Conservation (phyloP, 2,113 vertebrate species). For the Ibidorhyncha struthersii region DNA sequence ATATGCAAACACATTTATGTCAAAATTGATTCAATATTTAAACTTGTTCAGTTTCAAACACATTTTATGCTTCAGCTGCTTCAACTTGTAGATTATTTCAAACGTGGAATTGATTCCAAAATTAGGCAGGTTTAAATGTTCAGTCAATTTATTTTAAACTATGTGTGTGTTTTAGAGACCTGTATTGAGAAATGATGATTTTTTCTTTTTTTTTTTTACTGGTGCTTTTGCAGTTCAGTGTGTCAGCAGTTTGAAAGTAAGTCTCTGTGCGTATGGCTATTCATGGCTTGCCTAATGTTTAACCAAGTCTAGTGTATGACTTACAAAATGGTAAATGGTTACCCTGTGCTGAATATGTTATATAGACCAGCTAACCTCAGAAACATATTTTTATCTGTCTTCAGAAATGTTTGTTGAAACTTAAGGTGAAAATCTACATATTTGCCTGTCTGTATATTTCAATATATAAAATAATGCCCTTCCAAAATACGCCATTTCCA, state of each 20-base stretch:
- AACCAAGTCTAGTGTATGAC: neutral
- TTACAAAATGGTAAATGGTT: neutral
- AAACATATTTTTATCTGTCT: neutral
- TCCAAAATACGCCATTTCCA: neutral
- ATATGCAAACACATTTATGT: conserved; percentile 66
- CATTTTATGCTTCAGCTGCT: conserved; percentile 68
- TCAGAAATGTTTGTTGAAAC: neutral
- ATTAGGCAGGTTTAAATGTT: conserved; percentile 75
- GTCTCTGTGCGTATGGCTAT: neutral
- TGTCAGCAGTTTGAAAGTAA: conserved; percentile 55
- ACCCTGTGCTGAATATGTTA: neutral
- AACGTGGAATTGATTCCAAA: conserved; percentile 73
- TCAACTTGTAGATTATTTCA: conserved; percentile 69
- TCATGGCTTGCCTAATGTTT: neutral
- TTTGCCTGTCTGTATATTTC: neutral
- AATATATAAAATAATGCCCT: neutral
- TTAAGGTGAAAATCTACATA: neutral
- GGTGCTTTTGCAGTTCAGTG: neutral
- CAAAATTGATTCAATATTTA: conserved; percentile 71
- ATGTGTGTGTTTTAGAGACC: conserved; percentile 63
- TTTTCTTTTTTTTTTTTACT: conserved; percentile 27
- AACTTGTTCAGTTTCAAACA: conserved; percentile 67
- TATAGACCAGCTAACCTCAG: neutral
- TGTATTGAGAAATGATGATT: conserved; percentile 50
- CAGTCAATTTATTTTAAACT: conserved; percentile 68